Conservation (phyloP, 2,888 invertebrate genomes). For the Hipparchia semele region DNA sequence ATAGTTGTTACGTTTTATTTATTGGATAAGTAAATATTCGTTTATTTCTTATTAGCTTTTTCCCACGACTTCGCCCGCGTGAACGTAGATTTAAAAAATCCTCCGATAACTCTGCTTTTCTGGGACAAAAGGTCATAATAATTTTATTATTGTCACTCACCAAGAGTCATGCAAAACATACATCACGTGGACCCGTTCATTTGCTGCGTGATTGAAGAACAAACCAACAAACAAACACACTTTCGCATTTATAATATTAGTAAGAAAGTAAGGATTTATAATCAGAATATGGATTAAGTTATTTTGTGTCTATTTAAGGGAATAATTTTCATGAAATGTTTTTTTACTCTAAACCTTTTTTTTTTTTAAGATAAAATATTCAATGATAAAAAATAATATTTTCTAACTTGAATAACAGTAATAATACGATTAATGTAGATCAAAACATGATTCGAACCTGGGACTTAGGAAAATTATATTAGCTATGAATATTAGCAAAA, state of each 20-base stretch:
- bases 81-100: too few relatives aligned
- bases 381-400: conserved; percentile 2
- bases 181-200: too few relatives aligned
- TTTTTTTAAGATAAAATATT: not conserved
- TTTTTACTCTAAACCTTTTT: not conserved
- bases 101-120: too few relatives aligned
- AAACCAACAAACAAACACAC: not conserved
- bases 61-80: too few relatives aligned
- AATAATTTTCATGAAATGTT: not conserved
- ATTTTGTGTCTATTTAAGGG: not conserved
- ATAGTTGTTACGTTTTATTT: not conserved
- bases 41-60: not conserved
- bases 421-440: not conserved
- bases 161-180: too few relatives aligned
- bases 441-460: not conserved
- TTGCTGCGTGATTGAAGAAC: not conserved
- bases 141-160: too few relatives aligned
- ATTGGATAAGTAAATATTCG: not conserved
- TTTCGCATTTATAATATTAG: too few relatives aligned
- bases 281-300: too few relatives aligned
- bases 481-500: too few relatives aligned
- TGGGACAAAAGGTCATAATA: too few relatives aligned
- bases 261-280: too few relatives aligned
- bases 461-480: too few relatives aligned
- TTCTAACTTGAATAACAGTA: not conserved